Evolutionary conservation across 2,113 vertebrate genomes (phyloP).

Genomic region (Tachycineta bicolor): DNA sequence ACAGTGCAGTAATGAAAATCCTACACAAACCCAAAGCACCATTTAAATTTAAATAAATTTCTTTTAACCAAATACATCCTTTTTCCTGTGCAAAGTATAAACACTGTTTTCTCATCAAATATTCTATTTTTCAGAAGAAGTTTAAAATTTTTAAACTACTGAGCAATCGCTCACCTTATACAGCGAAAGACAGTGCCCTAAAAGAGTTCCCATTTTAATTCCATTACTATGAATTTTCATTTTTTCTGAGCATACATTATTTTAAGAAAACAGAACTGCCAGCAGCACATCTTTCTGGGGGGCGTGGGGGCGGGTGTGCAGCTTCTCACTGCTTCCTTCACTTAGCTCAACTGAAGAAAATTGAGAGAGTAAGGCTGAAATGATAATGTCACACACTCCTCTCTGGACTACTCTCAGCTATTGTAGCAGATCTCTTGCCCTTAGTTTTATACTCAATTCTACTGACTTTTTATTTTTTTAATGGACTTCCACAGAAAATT

Average conservation of each 20-base stretch:
- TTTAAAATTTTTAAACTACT: neutral
- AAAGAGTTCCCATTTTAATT: neutral
- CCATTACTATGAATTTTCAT: neutral
- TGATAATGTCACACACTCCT: neutral
- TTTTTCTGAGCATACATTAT: neutral
- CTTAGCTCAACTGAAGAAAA: neutral
- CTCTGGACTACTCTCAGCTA: neutral
- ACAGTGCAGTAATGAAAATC: neutral
- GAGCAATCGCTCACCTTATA: neutral
- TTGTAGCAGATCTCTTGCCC: neutral
- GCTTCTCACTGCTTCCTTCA: neutral
- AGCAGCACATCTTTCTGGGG: neutral
- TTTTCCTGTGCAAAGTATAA: neutral
- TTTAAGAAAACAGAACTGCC: neutral
- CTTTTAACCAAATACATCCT: neutral
- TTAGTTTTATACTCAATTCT: neutral
- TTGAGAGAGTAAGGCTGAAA: neutral
- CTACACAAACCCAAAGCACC: neutral
- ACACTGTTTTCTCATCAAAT: neutral
- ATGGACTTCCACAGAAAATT: neutral
- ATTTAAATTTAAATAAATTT: neutral
- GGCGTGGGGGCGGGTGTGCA: fast-evolving
- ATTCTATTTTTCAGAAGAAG: neutral
- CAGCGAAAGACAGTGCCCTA: neutral
- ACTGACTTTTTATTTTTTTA: neutral